Conservation (phyloP, 2,797 vertebrate genomes). For the Manis pentadactyla region DNA sequence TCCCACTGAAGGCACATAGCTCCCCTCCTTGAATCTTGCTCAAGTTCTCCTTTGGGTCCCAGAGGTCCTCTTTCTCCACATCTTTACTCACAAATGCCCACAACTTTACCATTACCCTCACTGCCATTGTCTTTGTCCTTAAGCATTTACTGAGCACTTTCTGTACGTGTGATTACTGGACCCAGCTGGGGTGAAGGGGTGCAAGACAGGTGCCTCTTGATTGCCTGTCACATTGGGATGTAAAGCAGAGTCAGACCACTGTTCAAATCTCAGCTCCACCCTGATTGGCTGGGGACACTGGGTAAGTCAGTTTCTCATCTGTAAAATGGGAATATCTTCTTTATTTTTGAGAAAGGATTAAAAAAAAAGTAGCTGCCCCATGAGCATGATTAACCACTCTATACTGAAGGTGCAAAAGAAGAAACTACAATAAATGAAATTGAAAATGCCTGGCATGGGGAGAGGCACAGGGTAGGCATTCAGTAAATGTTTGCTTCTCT, state of each 20-base stretch:
- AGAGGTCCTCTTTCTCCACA: neutral
- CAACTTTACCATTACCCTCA: neutral
- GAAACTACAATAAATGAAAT: neutral
- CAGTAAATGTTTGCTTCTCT: neutral
- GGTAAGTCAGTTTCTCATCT: slow-evolving; percentile 23
- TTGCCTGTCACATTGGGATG: neutral
- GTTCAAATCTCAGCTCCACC: neutral
- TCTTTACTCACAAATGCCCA: neutral
- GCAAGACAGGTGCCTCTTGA: neutral
- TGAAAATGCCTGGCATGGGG: neutral
- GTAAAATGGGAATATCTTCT: slow-evolving; percentile 3
- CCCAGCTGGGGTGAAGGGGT: neutral
- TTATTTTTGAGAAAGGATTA: slow-evolving; percentile 43
- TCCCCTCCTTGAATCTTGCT: neutral
- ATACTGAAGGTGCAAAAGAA: neutral
- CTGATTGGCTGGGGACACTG: neutral
- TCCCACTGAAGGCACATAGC: neutral
- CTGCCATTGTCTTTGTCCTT: neutral
- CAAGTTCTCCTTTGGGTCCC: neutral
- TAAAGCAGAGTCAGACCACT: neutral
- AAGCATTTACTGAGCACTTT: neutral
- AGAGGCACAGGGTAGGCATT: neutral
- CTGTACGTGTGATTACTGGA: no score
- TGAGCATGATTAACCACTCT: neutral
- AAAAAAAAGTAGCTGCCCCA: neutral